Base-by-base conservation (phyloP, 2,888 invertebrate species). In the Spodoptera exigua region DNA sequence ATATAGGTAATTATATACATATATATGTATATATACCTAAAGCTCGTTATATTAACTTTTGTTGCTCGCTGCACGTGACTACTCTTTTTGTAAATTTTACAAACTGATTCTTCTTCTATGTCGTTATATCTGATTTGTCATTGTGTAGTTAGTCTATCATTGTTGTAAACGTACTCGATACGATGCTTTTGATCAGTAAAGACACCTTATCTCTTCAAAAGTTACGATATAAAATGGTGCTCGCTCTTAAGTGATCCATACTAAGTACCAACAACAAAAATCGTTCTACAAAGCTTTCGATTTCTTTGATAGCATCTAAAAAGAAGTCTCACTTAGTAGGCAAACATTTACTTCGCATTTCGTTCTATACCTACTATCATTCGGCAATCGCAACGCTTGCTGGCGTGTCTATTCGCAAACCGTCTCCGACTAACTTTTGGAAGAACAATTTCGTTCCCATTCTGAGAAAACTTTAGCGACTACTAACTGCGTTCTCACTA, bases 371-470 rank as follows among this genome's bases (percentile, higher is more conserved):
- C 37, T 61, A 54, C 60, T 46, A 51, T 60, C 45, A 51, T 65
- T 57, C 58, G 37, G 41, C 45, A 64, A 66, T 72, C 70, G 48
- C 47, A 48, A 46, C 60, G 52, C 40, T 58, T 60, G 54, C 65
- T 51, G 61, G 63, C 51, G 47, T 51, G 59, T 66, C 62, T 61
- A 67, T 69, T 54, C 45, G 18, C 48, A 48, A 49, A 55, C 45
- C 57, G 49, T 64, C 60, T 36, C 52, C 61, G 56, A 61, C 61
- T 47, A 63, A 75, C 65, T 77, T 79, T 77, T 16, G 52, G 60
- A 74, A 78, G 78, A 78, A 81, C 76, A 80, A 79, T 79, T 84
- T 62, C 61, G 71, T 78, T 78, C 74, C 70, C 78, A 79, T 81
- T 79, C 67, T 67, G 69, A 57, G 75, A 69, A 82, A 80, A 84